Base-by-base conservation (phyloP, 2,888 invertebrate genomes). In the Clitarchus hookeri region DNA sequence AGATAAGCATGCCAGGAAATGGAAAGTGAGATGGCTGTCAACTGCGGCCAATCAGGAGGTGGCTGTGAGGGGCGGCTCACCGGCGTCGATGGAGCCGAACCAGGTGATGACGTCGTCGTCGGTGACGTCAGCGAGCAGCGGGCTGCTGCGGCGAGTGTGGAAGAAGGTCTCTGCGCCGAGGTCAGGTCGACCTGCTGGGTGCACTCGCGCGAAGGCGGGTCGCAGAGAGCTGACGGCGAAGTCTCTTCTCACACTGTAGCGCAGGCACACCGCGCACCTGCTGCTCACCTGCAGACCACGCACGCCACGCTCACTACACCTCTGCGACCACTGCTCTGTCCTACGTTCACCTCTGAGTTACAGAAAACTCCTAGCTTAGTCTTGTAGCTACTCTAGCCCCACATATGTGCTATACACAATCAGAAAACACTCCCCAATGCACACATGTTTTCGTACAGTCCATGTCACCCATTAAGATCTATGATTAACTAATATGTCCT, bases 101-200 rank as follows among this genome's bases (percentile, higher is more conserved):
- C 95, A 95, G 4, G 94, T 95, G 53, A 94, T 94, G 27, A 94
- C 92, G 89, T 95, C 95, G 88, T 95, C 95, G 86, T 94, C 94
- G 23, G 94, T 94, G 53, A 94, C 94, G 12, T 94, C 94, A 89
- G 93, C 92, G 0, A 95, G 91, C 54, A 95, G 91, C 19, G 93
- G 93, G 88, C 94, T 94, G n/a, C 93, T 93, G 83, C 92, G 91
- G 88, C 92, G 91, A 0, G 94, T 93, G 86, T 95, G 94, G 92
- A 94, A 95, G 90, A 95, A 94, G 8, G 93, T 93, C 90, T 94
- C 94, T 0, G 94, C 94, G 0, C 94, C 94, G 84, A 94, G 90
- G 89, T 95, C 94, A 87, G 94, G 94, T 87, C 94, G 91, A 0
- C 93, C 92, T 0, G 94, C 93, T 1, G 94, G 94, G 90, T 94